Evolutionary conservation across 1,140 invertebrate genomes (phyloP).

Genomic region (Hyles euphorbiae): DNA sequence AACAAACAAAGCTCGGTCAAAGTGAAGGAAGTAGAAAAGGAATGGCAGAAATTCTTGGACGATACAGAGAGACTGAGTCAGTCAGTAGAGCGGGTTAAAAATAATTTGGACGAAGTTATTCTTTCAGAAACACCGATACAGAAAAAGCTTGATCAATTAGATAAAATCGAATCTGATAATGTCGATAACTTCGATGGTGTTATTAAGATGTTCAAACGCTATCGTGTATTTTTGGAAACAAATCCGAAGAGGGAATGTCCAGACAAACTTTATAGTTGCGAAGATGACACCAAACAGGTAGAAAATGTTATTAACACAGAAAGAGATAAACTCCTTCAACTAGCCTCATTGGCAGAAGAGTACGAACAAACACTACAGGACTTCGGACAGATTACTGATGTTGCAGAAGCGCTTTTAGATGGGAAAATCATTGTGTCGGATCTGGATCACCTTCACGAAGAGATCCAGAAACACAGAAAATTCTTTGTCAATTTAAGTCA

Average conservation of each 20-base stretch:
- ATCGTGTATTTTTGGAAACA: constrained; percentile 41
- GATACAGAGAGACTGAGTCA: constrained; percentile 75
- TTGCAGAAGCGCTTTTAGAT: constrained; percentile 86
- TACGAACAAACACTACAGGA: constrained; percentile 91
- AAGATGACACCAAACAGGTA: constrained; percentile 81
- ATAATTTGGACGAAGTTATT: constrained; percentile 76
- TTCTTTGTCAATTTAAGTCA: constrained; percentile 92
- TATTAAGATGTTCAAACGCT: constrained; percentile 51
- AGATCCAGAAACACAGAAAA: constrained; percentile 91
- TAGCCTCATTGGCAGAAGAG: constrained; percentile 85
- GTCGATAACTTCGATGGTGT: constrained; percentile 42
- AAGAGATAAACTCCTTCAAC: constrained; percentile 83
- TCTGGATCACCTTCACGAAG: constrained; percentile 86
- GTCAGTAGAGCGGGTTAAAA: constrained; percentile 74
- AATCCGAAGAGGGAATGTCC: constrained; percentile 77
- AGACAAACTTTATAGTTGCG: constrained; percentile 77
- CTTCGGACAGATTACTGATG: constrained; percentile 88
- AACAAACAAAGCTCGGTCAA: constrained; percentile 78
- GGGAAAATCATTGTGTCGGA: constrained; percentile 84
- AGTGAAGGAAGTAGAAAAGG: constrained; percentile 77
- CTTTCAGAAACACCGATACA: constrained; percentile 77
- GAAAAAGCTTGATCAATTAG: constrained; percentile 80
- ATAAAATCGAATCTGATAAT: constrained; percentile 80
- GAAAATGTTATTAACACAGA: constrained; percentile 82
- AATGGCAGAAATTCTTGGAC: constrained; percentile 83